Evolutionary conservation across 2,113 vertebrate genomes (phyloP).

Genomic region (Zapus hudsonius): DNA sequence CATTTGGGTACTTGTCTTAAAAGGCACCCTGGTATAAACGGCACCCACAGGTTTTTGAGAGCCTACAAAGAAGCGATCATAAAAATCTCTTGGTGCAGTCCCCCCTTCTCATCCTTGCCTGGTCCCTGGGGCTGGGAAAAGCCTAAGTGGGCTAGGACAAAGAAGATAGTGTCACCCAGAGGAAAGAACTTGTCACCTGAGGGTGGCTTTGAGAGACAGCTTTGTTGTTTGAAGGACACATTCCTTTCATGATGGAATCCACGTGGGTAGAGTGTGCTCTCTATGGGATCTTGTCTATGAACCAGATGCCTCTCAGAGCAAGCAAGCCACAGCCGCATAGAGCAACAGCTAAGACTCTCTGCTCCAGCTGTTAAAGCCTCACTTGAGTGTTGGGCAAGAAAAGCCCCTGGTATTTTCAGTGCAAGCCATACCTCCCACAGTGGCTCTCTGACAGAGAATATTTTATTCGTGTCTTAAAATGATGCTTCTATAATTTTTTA

Average conservation of each 20-base stretch:
- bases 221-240: background rate
- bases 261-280: background rate
- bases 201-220: background rate
- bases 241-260: background rate
- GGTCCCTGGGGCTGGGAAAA: background rate
- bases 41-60: constrained; percentile 50
- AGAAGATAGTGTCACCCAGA: background rate
- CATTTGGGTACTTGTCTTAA: constrained; percentile 48
- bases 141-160: background rate
- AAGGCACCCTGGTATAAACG: background rate
- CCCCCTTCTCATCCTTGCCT: no score
- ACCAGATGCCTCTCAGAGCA: background rate
- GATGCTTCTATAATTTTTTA: no score
- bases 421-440: background rate
- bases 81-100: constrained; percentile 16
- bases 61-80: constrained; percentile 45
- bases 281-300: background rate
- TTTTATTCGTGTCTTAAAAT: no score
- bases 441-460: no score
- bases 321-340: background rate
- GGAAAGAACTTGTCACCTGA: fast-evolving
- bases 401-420: no score
- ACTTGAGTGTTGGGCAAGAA: background rate
- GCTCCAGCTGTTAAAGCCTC: background rate
- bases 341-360: background rate